Evolutionary conservation across 92 coral and sea anemone genomes (phyloP), one percentile per base, ranked within the genome.

Genomic region (Pocillopora meandrina): DNA sequence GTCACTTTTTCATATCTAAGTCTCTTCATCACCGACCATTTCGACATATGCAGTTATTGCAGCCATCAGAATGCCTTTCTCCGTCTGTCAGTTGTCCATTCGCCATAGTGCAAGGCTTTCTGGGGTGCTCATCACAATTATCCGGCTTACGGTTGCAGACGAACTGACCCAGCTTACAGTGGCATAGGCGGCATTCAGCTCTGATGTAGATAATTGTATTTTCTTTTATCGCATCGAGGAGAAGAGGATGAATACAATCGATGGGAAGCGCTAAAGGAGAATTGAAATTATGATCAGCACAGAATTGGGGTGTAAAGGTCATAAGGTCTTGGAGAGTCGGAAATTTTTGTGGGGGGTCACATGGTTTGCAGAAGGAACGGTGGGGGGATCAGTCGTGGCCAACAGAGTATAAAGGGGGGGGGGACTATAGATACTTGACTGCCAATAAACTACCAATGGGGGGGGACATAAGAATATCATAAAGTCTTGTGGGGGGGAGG

Each of bases 21-120:
- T 65, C 36, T 20, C 21, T 0, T 11, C 19, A 33, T 14, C 20
- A 64, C 95, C 85, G 86, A 96, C 99, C 97, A 87, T 89, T 89
- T 67, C 91, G 92, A 73, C 99, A 96, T 74, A 92, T 75, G 72
- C 99, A 96, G 36, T 87, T 76, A 79, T 96, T 96, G 47, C 99
- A 96, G 4, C 99, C 99, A 79, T 96, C 98, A 72, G 89, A 87
- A 65, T 94, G 99, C 20, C 88, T 78, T 26, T 90, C 85, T 10
- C 94, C 91, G 78, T 94, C 94, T 0, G 81, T 61, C 23, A 90
- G 73, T 56, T 93, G 85, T 57, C 92, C 97, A 36, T 90, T 88
- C 80, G 66, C 86, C 65, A 97, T 75, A 49, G 78, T n/a, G 78
- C 99, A 97, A 31, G 89, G 85, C 68, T 76, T 68, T 31, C 73